Evolutionary conservation across 2,797 vertebrate species (phyloP), one percentile per base, ranked within the genome.

Genomic region (Anomalospiza imberbis): DNA sequence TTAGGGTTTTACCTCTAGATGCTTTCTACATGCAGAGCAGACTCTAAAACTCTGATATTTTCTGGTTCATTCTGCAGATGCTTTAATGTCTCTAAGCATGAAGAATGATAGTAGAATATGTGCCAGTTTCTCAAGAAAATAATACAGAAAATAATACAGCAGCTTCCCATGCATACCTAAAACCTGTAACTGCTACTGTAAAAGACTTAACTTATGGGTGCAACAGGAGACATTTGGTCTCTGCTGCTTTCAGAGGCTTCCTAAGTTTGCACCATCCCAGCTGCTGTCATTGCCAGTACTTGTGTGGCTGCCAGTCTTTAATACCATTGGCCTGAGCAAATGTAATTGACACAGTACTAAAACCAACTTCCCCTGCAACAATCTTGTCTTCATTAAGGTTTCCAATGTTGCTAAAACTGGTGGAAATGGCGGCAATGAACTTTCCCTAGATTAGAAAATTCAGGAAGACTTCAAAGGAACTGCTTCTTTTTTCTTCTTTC

Each of bases 301-400:
- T 55, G 32, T 71, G 38, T 81, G 78, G 57, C 73, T 93, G 85
- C 61, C 78, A 83, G 53, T 20, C n/a, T 71, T 80, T 79, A 89
- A 91, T 71, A 54, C 76, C 71, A 70, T 48, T 73, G 79, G 86
- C 74, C 70, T 90, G n/a, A 91, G 85, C 48, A 90, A 92, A 48
- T 91, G 91, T 85, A 91, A 86, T 53, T 91, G 82, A 71, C 71
- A 61, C 36, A 42, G 29, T 40, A 47, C 42, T 86, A 75, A 83
- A 91, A 91, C 8, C 84, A 94, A 70, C 92, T 94, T 88, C 17
- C 45, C 51, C 68, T 93, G 40, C 32, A 51, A 71, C 21, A 72
- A 15, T 80, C 48, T 67, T 81, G n/a, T 78, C 85, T 92, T 89
- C 92, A 85, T 12, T 65, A 92, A 61, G 45, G 24, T 89, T 94